Conservation (phyloP, 2,113 vertebrate genomes). For the Gymnogyps californianus region DNA sequence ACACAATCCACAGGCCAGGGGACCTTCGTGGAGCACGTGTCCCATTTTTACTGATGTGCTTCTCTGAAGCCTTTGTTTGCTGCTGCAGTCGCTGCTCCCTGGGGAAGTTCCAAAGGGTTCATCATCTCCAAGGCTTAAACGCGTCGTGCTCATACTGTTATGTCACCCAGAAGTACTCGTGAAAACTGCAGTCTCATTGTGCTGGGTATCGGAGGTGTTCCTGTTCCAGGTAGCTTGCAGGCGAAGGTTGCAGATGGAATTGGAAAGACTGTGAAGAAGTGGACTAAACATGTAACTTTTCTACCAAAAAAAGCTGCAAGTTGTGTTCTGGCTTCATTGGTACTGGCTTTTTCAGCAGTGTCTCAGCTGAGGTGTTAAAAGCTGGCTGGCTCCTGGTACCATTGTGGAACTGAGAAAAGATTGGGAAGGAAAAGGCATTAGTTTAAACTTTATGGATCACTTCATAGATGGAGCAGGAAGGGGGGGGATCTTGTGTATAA, state of each 20-base stretch:
- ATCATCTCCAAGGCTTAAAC: background rate
- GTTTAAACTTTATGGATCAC: background rate
- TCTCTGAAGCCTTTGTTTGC: background rate
- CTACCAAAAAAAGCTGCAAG: background rate
- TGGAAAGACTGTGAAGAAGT: background rate
- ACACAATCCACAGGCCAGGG: background rate
- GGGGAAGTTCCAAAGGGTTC: background rate
- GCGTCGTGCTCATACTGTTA: background rate
- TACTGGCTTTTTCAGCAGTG: background rate
- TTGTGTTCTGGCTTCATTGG: background rate
- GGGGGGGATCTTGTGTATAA: fast-evolving
- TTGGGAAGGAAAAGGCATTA: background rate
- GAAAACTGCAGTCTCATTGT: background rate
- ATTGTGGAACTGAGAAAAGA: background rate
- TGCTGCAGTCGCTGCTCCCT: background rate
- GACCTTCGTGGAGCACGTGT: fast-evolving
- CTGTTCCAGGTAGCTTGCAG: background rate
- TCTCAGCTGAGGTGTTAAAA: background rate
- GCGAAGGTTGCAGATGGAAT: background rate
- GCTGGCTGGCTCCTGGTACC: background rate
- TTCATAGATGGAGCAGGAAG: background rate
- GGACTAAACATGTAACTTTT: background rate
- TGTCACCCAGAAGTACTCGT: background rate
- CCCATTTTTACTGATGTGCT: background rate
- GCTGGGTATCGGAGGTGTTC: background rate